phyloP scores from a whole-genome alignment of 30 jellyfish, hydroid and myxozoan species.

The Hydra vulgaris region DNA sequence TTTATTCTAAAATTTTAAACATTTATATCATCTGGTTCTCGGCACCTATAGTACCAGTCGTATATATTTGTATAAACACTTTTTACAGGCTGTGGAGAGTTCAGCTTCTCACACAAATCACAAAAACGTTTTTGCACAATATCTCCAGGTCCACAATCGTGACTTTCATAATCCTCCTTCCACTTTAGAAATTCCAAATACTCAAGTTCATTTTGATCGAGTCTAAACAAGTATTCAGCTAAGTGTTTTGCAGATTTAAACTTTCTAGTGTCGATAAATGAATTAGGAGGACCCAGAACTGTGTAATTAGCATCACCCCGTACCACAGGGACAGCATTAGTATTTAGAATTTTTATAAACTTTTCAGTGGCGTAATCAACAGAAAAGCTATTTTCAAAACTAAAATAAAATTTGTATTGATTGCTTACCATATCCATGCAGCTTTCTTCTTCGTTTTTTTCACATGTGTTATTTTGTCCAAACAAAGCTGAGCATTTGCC shows the following conservation, averaged over 20 bases:
- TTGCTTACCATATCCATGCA: constrained; percentile 17
- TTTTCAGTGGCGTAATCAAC: constrained; percentile 68
- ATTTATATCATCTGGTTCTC: constrained; percentile 19
- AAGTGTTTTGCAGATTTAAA: constrained; percentile 42
- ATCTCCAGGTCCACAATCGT: constrained; percentile 5
- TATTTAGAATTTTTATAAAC: constrained; percentile 48
- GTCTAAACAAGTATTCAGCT: constrained; percentile 38
- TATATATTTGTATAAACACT: constrained; percentile 10
- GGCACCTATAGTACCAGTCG: constrained; percentile 16
- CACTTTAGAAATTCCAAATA: constrained; percentile 39
- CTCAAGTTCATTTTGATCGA: constrained; percentile 28
- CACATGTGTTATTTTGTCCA: constrained; percentile 36
- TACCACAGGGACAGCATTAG: constrained; percentile 64
- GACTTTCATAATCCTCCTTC: constrained; percentile 19
- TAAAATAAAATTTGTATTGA: constrained; percentile 48
- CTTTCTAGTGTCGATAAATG: constrained; percentile 36
- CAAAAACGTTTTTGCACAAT: background rate
- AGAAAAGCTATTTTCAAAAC: constrained; percentile 55
- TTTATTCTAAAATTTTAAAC: too few relatives aligned
- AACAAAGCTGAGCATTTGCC: constrained; percentile 56
- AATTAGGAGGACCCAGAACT: constrained; percentile 40
- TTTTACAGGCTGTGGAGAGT: background rate
- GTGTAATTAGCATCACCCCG: constrained; percentile 56
- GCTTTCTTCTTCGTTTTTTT: constrained; percentile 20
- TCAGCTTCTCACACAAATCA: constrained; percentile 15